Percentiles rank a stretch among this genome's conserved stretches.
These are phyloP conservation scores for Telmatochromis brachygnathus DNA, from an alignment of 2,113 vertebrate genomes.

Conservation along the genomic window DNA sequence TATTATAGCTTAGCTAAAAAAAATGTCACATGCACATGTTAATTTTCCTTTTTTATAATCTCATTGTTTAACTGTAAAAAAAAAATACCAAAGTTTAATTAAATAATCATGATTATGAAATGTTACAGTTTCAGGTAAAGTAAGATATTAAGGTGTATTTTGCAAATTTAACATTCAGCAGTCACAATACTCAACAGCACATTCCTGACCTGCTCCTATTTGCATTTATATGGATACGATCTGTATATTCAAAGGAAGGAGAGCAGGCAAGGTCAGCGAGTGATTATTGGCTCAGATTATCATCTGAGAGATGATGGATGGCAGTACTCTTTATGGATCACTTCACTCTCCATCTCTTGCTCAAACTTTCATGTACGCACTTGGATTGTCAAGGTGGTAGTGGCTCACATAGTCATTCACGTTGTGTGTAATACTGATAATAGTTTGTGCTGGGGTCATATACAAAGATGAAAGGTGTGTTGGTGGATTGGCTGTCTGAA, in stretches of 20 bases:
- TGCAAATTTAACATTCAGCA: not conserved
- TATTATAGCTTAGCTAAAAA: not conserved
- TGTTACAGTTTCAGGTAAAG: not conserved
- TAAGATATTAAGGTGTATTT: not conserved
- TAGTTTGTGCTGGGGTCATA: not conserved
- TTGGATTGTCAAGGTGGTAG: not conserved
- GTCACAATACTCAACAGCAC: not conserved
- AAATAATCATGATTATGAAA: not conserved
- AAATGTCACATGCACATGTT: not conserved
- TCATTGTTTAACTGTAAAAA: not conserved
- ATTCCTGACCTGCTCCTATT: not conserved
- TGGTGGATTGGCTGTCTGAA: not conserved
- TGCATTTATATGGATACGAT: not conserved
- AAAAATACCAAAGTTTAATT: not conserved
- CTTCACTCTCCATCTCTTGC: not conserved
- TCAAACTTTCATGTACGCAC: not conserved
- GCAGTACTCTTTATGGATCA: not conserved
- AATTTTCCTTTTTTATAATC: not conserved
- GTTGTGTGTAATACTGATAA: not conserved
- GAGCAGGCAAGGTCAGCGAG: not conserved
- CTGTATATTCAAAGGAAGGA: not conserved
- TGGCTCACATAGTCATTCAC: not conserved
- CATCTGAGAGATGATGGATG: constrained; percentile 23
- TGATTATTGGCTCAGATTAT: constrained; percentile 18
- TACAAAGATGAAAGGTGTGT: not conserved